phyloP scores from a whole-genome alignment of 1,140 invertebrate species.

The Chelonus insularis region DNA sequence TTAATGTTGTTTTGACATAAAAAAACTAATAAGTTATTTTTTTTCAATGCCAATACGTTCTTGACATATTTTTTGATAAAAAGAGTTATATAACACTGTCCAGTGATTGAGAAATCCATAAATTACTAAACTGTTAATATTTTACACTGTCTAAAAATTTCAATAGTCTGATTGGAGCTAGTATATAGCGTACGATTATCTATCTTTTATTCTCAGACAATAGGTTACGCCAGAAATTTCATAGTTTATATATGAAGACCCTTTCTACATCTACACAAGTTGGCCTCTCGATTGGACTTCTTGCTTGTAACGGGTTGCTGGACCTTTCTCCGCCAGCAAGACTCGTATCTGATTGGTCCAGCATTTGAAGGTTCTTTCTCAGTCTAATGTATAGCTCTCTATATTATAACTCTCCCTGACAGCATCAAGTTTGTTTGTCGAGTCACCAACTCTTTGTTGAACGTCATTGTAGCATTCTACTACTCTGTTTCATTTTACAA shows the following conservation, averaged over 20 bases:
- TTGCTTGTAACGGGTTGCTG: constrained; percentile 42
- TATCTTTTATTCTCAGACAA: not conserved
- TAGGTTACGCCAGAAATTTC: constrained; percentile 11
- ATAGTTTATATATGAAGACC: not conserved
- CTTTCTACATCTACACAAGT: not conserved
- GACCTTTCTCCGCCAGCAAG: constrained; percentile 42
- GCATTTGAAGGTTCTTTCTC: constrained; percentile 37
- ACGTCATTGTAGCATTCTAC: not conserved
- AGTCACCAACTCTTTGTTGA: constrained; percentile 4
- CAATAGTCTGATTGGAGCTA: not conserved
- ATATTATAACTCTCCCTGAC: not conserved
- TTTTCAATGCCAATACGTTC: no score
- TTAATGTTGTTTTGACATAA: no score
- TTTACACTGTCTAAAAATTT: no score
- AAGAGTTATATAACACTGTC: no score
- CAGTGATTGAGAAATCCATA: no score
- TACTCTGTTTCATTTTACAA: not conserved
- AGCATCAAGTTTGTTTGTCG: no score
- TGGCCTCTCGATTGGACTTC: constrained; percentile 4
- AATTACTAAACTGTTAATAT: no score
- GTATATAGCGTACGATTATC: not conserved
- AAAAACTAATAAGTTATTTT: no score
- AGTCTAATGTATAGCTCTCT: no score
- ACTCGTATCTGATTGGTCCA: constrained; percentile 41
- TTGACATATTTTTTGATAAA: no score